Conservation (phyloP, 2,113 vertebrate genomes). For the Ochotona princeps region DNA sequence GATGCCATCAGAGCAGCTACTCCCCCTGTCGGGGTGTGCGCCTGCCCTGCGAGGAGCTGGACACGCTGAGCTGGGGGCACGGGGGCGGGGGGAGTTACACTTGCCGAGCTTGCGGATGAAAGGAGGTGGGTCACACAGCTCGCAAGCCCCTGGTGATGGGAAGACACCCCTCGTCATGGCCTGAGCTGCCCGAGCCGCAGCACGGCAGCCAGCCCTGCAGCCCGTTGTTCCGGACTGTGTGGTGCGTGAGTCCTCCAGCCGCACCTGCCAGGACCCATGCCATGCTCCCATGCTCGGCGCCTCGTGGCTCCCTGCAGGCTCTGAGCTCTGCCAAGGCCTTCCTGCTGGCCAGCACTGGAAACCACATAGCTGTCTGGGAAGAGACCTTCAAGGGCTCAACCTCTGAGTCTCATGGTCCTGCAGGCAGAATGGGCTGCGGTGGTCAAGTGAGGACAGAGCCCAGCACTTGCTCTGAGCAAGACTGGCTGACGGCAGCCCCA, state of each 20-base stretch:
- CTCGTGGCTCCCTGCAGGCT: background rate
- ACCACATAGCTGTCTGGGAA: rapidly evolving
- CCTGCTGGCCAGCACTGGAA: background rate
- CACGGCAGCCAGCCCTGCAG: too few relatives aligned
- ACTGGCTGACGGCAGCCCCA: rapidly evolving
- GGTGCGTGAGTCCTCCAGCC: rapidly evolving
- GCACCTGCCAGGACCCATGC: rapidly evolving
- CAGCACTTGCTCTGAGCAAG: rapidly evolving
- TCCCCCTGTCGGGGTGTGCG: too few relatives aligned
- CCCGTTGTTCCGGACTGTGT: rapidly evolving
- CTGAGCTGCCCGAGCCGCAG: too few relatives aligned
- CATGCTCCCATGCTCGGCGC: background rate
- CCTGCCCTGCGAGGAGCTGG: too few relatives aligned
- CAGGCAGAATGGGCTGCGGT: rapidly evolving
- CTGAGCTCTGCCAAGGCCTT: background rate
- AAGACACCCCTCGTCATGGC: background rate
- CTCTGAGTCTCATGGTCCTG: too few relatives aligned
- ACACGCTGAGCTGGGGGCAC: too few relatives aligned
- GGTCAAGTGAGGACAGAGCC: too few relatives aligned
- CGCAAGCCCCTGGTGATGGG: background rate
- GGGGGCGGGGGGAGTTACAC: too few relatives aligned
- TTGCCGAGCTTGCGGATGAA: background rate
- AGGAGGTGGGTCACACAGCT: background rate
- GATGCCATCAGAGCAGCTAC: too few relatives aligned
- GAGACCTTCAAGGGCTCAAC: too few relatives aligned